Base-by-base conservation (phyloP, 2,113 vertebrate genomes). In the Barnardius zonarius region DNA sequence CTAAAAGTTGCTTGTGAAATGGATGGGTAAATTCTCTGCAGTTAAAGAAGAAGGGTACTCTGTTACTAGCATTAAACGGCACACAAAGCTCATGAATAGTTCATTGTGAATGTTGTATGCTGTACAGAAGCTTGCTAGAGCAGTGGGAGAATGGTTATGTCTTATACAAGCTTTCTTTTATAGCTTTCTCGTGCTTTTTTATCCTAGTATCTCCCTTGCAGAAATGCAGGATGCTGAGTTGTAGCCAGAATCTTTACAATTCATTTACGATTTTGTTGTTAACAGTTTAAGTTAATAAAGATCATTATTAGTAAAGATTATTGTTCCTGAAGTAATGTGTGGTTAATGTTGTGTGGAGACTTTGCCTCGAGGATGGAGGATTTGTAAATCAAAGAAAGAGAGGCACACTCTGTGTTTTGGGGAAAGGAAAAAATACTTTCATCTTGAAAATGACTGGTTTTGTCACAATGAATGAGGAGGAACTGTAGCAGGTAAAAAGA, bases 131-230 rank as follows among this genome's bases (percentile, higher is more conserved):
- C 55, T 59, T n/a, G 13, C 55, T 59, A n/a, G 31, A 57, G 33
- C 55, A 57, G 20, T 57, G 55, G 33, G 20, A 57, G n/a, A n/a
- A n/a, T 6, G 3, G 0, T 22, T 63, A 5, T 4, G 1, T 76
- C 17, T 79, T 27, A 28, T 22, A 63, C 7, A 39, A 68, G 11
- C 9, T 94, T 16, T 59, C 25, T 35, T 39, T 39, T 39, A 39
- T 39, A 39, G 39, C 39, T 39, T 39, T 39, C 39, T 39, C 39
- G 39, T 39, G 39, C 39, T 39, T 90, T 78, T 64, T 75, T 75
- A 39, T 81, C 8, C 9, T n/a, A 33, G 4, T 66, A 13, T 18
- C 8, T 2, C 39, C 11, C 8, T 37, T 51, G 27, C 17, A 16
- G 69, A 84, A 84, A 37, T 64, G 76, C n/a, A 63, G 48, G 23